These are phyloP conservation scores for Tonatia bakeri DNA, from an alignment of 2,113 vertebrate genomes.

Conservation along the genomic window DNA sequence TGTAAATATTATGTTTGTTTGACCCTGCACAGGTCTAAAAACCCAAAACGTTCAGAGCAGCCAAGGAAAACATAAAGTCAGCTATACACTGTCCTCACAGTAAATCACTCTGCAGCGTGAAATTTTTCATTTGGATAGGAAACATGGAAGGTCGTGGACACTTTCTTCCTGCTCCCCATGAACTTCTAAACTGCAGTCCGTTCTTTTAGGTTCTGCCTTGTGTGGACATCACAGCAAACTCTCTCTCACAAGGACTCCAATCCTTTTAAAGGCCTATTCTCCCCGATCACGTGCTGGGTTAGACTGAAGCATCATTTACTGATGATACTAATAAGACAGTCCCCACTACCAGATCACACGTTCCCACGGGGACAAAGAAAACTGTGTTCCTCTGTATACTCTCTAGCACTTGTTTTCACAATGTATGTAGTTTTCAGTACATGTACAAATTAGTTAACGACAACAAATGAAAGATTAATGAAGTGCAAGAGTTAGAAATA, in stretches of 20 bases:
- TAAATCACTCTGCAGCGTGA: not conserved
- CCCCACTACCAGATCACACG: not conserved
- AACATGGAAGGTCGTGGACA: not conserved
- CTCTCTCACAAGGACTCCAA: no score
- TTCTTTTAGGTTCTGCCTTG: no score
- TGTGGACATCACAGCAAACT: not conserved
- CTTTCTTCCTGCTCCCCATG: not conserved
- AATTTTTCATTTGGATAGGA: not conserved
- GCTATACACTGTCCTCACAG: not conserved
- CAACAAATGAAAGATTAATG: not conserved
- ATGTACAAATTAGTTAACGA: not conserved
- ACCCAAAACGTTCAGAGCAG: not conserved
- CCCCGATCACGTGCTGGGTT: rapidly evolving
- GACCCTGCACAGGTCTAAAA: not conserved
- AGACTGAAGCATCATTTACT: rapidly evolving
- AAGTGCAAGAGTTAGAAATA: not conserved
- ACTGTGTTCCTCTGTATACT: not conserved
- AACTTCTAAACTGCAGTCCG: not conserved
- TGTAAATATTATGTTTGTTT: not conserved
- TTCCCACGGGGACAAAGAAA: not conserved
- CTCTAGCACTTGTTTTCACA: not conserved
- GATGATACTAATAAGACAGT: rapidly evolving
- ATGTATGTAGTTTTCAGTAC: not conserved
- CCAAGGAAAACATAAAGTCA: not conserved
- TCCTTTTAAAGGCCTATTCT: not conserved